Conservation (phyloP, 35 echinoderm and acorn worm species). For the Heliocidaris tuberculata region DNA sequence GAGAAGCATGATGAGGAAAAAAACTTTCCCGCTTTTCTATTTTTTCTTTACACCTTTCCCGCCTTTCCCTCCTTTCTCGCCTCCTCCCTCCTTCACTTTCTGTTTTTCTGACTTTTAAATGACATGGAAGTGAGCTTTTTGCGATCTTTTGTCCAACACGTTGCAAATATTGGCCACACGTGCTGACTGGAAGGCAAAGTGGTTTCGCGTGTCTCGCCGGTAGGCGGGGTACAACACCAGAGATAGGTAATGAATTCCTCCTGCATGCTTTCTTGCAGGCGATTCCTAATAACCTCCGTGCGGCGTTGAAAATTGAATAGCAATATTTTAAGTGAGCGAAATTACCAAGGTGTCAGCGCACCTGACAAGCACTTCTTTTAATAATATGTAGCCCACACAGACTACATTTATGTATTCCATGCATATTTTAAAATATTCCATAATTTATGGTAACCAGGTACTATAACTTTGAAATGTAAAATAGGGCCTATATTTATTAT, state of each 20-base stretch:
- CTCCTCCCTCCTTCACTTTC: neutral
- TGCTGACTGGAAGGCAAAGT: neutral
- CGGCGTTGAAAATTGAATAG: neutral
- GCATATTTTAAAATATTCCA: no score
- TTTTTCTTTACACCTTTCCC: no score
- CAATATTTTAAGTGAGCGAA: neutral
- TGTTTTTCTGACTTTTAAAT: slow-evolving; percentile 6
- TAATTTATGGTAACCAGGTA: no score
- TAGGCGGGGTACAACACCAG: neutral
- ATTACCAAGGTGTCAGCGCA: neutral
- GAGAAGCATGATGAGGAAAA: neutral
- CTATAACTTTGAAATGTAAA: no score
- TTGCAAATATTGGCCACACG: neutral
- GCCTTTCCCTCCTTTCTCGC: neutral
- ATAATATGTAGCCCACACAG: no score
- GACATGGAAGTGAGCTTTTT: neutral
- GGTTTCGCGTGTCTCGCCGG: neutral
- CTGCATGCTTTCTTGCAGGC: neutral
- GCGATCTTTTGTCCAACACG: neutral
- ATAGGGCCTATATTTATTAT: no score
- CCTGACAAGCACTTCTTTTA: neutral
- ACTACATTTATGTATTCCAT: no score
- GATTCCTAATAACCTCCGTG: neutral
- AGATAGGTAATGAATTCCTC: neutral
- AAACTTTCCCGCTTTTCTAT: neutral